Evolutionary conservation across 2,113 vertebrate species (phyloP).

Genomic region (Vanacampus margaritifer): DNA sequence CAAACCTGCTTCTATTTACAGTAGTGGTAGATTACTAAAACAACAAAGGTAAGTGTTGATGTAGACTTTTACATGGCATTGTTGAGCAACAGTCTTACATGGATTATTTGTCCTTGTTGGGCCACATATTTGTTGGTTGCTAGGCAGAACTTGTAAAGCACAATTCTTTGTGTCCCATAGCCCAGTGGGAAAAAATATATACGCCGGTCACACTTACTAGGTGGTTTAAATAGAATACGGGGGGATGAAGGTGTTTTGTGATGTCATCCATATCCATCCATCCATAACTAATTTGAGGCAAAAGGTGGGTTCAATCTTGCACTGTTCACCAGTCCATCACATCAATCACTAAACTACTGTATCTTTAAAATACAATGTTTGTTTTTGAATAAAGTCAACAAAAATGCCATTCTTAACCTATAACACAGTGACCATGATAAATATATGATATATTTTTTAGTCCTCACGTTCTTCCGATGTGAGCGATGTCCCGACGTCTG

Average conservation of each 20-base stretch:
- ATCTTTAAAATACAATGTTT: background rate
- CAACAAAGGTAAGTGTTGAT: background rate
- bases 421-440: background rate
- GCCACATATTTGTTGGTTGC: background rate
- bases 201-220: background rate
- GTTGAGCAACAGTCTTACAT: background rate
- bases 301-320: too few species aligned
- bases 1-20: background rate
- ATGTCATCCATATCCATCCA: background rate
- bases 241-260: rapidly evolving
- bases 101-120: background rate
- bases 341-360: too few species aligned
- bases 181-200: background rate
- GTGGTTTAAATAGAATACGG: background rate
- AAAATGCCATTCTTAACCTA: background rate
- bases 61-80: background rate
- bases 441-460: slow-evolving; percentile 23
- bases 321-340: too few species aligned
- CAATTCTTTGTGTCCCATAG: background rate
- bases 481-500: slow-evolving; percentile 41
- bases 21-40: background rate
- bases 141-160: background rate
- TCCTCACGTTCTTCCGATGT: slow-evolving; percentile 45
- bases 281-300: background rate
- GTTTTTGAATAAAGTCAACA: background rate